Conservation (phyloP, 2,888 invertebrate genomes). For the Tromatobia lineatoria region DNA sequence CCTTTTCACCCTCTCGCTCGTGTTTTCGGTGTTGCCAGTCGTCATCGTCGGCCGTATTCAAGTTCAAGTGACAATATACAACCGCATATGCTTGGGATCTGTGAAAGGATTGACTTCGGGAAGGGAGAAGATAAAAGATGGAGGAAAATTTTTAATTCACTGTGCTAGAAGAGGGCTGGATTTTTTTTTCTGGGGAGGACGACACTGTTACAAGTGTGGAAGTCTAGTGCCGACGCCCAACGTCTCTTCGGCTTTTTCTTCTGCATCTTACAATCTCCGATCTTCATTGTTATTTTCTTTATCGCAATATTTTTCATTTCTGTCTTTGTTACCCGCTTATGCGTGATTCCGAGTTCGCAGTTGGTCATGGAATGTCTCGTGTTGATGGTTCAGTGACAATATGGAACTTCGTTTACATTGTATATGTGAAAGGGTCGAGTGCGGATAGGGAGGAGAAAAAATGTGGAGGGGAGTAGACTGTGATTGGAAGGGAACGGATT, state of each 20-base stretch:
- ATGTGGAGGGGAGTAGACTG: background rate
- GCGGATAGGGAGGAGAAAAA: background rate
- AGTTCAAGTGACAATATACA: conserved; percentile 49
- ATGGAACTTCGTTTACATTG: background rate
- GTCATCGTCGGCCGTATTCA: conserved; percentile 32
- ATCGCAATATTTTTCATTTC: too few relatives aligned
- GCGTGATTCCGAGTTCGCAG: background rate
- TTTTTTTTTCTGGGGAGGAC: background rate
- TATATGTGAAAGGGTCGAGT: background rate
- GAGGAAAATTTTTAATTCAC: background rate
- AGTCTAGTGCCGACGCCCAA: too few relatives aligned
- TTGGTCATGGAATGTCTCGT: conserved; percentile 1
- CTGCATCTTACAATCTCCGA: too few relatives aligned
- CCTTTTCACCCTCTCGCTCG: conserved; percentile 4
- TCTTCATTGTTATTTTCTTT: too few relatives aligned
- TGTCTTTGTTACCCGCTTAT: too few relatives aligned
- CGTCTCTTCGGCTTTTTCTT: too few relatives aligned
- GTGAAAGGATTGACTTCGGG: background rate
- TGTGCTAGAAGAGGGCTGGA: background rate
- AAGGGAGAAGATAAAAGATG: background rate
- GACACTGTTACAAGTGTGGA: conserved; percentile 11
- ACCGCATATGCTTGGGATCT: conserved; percentile 9
- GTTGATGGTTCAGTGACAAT: conserved; percentile 48
- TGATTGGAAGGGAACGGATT: background rate
- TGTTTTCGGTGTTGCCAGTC: background rate